Conservation (phyloP, 2,888 invertebrate species). For the Brenthis ino region DNA sequence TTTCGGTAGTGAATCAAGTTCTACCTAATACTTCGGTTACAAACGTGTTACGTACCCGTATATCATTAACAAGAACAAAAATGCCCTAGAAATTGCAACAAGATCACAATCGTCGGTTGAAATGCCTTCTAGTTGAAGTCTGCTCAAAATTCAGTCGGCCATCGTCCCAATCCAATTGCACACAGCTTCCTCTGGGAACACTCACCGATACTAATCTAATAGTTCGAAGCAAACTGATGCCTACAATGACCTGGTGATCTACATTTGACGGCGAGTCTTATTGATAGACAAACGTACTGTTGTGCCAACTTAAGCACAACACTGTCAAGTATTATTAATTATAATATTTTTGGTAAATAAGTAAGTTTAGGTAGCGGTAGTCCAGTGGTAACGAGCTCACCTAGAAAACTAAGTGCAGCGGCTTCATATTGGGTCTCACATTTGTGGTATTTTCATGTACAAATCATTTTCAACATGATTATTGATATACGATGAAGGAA, state of each 20-base stretch:
- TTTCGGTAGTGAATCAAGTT: too few species aligned
- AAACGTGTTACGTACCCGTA: not conserved
- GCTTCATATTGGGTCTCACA: too few species aligned
- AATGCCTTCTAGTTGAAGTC: conserved; percentile 14
- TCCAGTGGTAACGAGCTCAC: too few species aligned
- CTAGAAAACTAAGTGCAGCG: too few species aligned
- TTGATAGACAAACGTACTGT: conserved; percentile 8
- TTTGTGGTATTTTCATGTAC: too few species aligned
- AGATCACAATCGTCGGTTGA: not conserved
- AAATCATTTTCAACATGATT: too few species aligned
- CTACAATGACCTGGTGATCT: conserved; percentile 19
- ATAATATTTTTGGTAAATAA: not conserved
- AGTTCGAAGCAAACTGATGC: conserved; percentile 18
- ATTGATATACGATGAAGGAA: too few species aligned
- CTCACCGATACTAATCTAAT: conserved; percentile 36
- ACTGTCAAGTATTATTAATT: not conserved
- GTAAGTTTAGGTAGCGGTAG: too few species aligned
- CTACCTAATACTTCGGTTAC: not conserved
- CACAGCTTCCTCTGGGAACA: conserved; percentile 23
- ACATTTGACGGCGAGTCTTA: conserved; percentile 12
- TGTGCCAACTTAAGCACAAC: not conserved
- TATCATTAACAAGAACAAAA: too few species aligned
- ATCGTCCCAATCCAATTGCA: conserved; percentile 16
- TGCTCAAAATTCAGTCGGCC: conserved; percentile 20
- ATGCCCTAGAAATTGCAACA: too few species aligned